Base-by-base conservation (phyloP, 1,140 invertebrate species). In the Cotesia glomerata region DNA sequence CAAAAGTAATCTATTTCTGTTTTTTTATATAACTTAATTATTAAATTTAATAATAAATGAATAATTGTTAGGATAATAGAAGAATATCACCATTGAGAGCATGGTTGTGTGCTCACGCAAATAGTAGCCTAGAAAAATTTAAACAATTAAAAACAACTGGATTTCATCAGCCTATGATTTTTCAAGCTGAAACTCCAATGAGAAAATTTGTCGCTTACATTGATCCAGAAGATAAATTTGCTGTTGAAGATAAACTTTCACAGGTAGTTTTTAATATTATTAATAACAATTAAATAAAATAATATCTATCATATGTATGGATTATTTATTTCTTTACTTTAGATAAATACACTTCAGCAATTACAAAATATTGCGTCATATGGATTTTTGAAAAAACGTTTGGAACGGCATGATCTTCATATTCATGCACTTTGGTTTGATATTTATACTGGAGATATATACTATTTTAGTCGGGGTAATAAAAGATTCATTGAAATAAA, bases 371-470 rank as follows among this genome's bases (percentile, higher is more conserved):
- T 98, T 66, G 95, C 96, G 0, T 97, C 95, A 26, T 98, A 98
- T 82, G 95, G 95, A 32, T 98, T 98, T 87, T 87, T 98, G 39
- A 94, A 95, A 79, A 92, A 93, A 74, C 90, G 94, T 1, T 84
- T 99, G 9, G 91, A 94, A 83, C 90, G 90, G 26, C 92, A 95
- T 78, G 90, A 96, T 81, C 87, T 98, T 5, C 94, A 97, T 79
- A 93, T 97, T 74, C 96, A 98, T 81, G 96, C 97, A 0, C 87
- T 98, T 3, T 99, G 97, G 97, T 98, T 98, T 84, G 97, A 99
- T 84, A 97, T 98, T 81, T 97, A 97, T 80, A 97, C 95, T 0
- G 97, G 97, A 3, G 95, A 98, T 86, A 95, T 98, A 80, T 97
- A 95, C 83, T 97, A 95, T 81, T 98, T 98, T 79, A 97, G 95